Percentiles rank a stretch among this genome's conserved stretches.
Evolutionary conservation across 1,140 invertebrate species (phyloP).

Genomic region (Nephotettix cincticeps): DNA sequence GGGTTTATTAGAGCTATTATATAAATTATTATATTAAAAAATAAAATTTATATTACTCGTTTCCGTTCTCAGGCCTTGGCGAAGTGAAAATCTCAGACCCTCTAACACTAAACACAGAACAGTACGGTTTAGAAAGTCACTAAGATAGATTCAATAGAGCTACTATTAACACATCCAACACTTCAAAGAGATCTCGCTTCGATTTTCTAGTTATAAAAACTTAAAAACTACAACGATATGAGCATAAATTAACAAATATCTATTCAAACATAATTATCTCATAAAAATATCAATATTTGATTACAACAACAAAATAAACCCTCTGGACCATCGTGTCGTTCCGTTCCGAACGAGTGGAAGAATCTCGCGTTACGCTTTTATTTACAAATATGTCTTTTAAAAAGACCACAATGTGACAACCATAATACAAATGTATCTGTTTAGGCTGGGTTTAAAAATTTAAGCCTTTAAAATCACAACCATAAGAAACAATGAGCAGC

Average conservation of each 20-base stretch:
- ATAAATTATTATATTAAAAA: constrained; percentile 12
- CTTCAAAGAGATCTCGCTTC: constrained; percentile 7
- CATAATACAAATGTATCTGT: not conserved
- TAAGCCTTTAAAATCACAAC: constrained; percentile 5
- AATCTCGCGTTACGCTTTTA: not conserved
- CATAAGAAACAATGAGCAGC: constrained; percentile 4
- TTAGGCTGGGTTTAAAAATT: not conserved
- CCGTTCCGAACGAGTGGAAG: not conserved
- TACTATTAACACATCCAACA: not conserved
- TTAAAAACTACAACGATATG: not conserved
- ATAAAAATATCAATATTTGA: not conserved
- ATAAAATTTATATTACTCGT: constrained; percentile 6
- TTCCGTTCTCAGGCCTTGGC: constrained; percentile 9
- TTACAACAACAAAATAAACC: not conserved
- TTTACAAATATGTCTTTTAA: constrained; percentile 7
- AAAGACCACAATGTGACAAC: not conserved
- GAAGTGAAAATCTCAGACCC: not conserved
- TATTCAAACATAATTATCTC: not conserved
- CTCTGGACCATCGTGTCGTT: not conserved
- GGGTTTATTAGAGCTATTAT: constrained; percentile 19
- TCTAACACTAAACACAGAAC: constrained; percentile 6
- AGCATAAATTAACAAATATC: not conserved
- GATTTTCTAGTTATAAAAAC: not conserved
- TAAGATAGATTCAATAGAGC: not conserved
- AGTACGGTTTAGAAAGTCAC: not conserved